Conservation (phyloP, 2,888 invertebrate genomes). For the Lamellibrachia satsuma region DNA sequence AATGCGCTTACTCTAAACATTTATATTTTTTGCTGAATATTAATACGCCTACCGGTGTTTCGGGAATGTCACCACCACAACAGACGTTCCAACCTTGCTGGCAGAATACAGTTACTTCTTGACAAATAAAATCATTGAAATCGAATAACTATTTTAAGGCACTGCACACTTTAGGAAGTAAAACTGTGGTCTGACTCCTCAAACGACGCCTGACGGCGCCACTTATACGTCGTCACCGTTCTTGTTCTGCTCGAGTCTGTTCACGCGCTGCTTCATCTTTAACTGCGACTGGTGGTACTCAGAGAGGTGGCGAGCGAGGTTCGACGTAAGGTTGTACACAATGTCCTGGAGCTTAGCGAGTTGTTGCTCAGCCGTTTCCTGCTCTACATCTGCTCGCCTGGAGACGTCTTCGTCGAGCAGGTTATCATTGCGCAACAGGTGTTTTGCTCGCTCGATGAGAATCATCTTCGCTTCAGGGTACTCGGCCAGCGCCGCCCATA, state of each 20-base stretch:
- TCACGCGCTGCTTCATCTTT: constrained; percentile 82
- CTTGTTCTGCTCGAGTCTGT: constrained; percentile 56
- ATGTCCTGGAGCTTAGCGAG: constrained; percentile 68
- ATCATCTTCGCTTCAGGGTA: constrained; percentile 68
- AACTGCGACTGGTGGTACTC: constrained; percentile 87
- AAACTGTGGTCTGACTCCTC: background rate
- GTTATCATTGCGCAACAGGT: constrained; percentile 66
- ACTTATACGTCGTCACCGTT: constrained; percentile 68
- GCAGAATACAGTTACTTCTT: no score
- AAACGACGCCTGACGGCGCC: constrained; percentile 73
- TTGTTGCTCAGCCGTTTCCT: constrained; percentile 78
- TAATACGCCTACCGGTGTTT: no score
- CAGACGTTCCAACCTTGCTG: no score
- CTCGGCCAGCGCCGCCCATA: constrained; percentile 83
- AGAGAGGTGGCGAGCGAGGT: constrained; percentile 79
- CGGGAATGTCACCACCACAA: no score
- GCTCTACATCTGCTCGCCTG: constrained; percentile 45
- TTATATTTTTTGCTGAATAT: no score
- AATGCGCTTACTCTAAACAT: no score
- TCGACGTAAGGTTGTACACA: constrained; percentile 43
- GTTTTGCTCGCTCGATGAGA: constrained; percentile 69
- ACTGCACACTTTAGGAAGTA: no score
- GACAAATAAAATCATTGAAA: no score
- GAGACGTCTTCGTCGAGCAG: constrained; percentile 67
- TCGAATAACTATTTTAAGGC: no score